Conservation (phyloP, 2,797 vertebrate species). For the Cuniculus paca region DNA sequence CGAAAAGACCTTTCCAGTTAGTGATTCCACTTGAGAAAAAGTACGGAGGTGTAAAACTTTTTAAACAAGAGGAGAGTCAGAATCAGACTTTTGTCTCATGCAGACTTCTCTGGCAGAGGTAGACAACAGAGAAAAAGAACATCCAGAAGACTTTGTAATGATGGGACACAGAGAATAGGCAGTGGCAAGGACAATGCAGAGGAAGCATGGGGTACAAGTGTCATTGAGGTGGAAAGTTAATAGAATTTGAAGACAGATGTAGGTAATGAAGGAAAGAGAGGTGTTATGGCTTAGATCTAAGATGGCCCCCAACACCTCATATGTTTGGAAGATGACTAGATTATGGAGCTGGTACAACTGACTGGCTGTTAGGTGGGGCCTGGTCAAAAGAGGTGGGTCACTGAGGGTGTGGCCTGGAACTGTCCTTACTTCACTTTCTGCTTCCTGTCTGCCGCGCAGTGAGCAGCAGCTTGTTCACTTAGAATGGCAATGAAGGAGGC, state of each 20-base stretch:
- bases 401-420: neutral
- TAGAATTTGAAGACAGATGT: neutral
- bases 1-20: neutral
- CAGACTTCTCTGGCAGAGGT: neutral
- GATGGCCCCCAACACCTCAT: neutral
- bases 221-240: neutral
- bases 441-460: neutral
- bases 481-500: neutral
- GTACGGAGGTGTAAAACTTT: neutral
- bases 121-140: neutral
- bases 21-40: neutral
- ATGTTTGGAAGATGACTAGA: neutral
- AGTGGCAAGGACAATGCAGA: neutral
- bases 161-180: neutral
- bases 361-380: neutral
- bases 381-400: neutral
- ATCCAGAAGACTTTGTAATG: neutral
- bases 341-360: neutral
- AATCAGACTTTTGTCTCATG: conserved; percentile 6
- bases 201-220: neutral
- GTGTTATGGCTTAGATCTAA: neutral
- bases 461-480: neutral
- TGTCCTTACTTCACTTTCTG: neutral
- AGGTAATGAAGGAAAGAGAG: neutral
- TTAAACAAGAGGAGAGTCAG: neutral